Conservation (phyloP, 2,797 vertebrate genomes). For the Cirrhinus molitorella region DNA sequence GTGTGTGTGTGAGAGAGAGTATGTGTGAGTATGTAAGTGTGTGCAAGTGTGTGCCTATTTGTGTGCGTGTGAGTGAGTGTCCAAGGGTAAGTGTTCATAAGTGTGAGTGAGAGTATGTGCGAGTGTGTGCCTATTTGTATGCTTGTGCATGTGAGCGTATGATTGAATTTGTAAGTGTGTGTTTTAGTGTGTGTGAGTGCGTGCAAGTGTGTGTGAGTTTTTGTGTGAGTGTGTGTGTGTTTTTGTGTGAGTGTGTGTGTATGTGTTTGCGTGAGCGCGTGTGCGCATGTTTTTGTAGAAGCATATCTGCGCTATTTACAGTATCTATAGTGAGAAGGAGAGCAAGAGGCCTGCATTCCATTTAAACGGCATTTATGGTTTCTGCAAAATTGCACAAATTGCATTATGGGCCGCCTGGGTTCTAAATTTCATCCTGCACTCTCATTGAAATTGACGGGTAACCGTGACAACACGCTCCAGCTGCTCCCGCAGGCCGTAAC, state of each 20-base stretch:
- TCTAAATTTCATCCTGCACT: slow-evolving; percentile 39
- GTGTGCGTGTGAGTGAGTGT: no score
- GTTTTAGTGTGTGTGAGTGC: no score
- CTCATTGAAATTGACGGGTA: slow-evolving; percentile 53
- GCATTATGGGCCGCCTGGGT: slow-evolving; percentile 52
- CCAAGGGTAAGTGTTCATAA: no score
- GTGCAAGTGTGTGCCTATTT: no score
- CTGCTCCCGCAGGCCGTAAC: slow-evolving; percentile 35
- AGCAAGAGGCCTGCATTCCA: background rate
- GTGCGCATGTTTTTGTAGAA: background rate
- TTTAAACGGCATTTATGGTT: slow-evolving; percentile 45
- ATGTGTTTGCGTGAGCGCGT: slow-evolving; percentile 3
- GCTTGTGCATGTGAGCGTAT: no score
- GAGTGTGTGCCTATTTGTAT: no score
- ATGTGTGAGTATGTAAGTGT: no score
- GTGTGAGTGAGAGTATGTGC: no score
- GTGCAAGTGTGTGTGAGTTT: no score
- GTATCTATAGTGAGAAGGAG: background rate
- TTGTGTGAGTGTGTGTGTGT: background rate
- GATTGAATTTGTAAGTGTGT: no score
- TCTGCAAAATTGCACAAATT: slow-evolving; percentile 55
- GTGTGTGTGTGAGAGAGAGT: no score
- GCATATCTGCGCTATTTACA: background rate
- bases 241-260: background rate
- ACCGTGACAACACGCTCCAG: slow-evolving; percentile 42